These are phyloP conservation scores for Syngnathus typhle DNA, from an alignment of 2,113 vertebrate species.

Conservation along the genomic window DNA sequence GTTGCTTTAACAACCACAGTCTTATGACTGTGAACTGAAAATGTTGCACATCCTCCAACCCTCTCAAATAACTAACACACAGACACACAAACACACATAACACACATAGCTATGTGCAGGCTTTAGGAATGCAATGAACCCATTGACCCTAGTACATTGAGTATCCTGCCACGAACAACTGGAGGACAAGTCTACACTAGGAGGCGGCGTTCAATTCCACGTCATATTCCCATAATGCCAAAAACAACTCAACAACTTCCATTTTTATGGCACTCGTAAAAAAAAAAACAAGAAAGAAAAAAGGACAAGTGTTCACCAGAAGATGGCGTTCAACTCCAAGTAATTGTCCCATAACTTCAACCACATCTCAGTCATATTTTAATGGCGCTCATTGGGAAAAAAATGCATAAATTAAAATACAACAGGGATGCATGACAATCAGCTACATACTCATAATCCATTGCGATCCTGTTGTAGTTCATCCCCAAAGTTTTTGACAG, in stretches of 20 bases:
- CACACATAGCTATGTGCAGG: neutral
- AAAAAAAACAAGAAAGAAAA: neutral
- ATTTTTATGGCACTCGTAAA: neutral
- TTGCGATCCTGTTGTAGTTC: neutral
- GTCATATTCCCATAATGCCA: constrained; percentile 12
- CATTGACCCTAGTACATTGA: neutral
- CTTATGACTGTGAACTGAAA: neutral
- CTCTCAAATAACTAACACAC: neutral
- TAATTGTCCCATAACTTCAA: constrained; percentile 11
- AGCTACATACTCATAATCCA: neutral
- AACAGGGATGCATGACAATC: neutral
- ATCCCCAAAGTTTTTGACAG: too few species aligned
- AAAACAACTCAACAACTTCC: neutral
- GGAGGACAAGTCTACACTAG: constrained; percentile 17
- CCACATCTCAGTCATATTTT: neutral
- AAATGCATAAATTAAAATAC: neutral
- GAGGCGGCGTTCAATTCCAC: constrained; percentile 49
- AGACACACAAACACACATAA: too few species aligned
- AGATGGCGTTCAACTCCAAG: constrained; percentile 51
- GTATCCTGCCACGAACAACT: neutral
- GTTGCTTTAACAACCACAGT: constrained; percentile 2
- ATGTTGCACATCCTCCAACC: neutral
- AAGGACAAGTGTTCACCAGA: constrained; percentile 21
- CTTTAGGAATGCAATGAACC: neutral
- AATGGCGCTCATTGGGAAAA: neutral